Percentiles rank a stretch among this genome's conserved stretches.
phyloP scores from a whole-genome alignment of 2,888 invertebrate genomes.

The Thera obeliscata region DNA sequence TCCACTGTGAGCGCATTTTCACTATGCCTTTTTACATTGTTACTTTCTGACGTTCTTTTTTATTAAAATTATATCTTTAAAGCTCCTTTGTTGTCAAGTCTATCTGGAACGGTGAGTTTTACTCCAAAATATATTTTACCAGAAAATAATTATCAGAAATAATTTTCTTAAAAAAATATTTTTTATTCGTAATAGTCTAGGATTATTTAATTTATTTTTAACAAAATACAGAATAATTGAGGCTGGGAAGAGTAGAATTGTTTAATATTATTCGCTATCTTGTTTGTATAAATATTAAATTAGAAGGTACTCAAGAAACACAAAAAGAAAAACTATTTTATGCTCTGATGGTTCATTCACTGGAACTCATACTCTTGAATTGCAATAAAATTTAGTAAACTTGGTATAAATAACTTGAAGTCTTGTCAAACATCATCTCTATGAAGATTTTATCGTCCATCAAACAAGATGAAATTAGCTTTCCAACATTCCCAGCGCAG shows the following conservation, averaged over 20 bases:
- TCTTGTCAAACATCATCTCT: constrained; percentile 11
- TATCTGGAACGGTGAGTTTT: constrained; percentile 29
- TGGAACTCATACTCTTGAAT: too few relatives aligned
- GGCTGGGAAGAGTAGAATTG: too few relatives aligned
- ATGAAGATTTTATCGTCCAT: constrained; percentile 28
- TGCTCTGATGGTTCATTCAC: too few relatives aligned
- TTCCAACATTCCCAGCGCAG: constrained; percentile 32
- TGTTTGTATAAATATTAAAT: too few relatives aligned
- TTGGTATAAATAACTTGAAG: background rate
- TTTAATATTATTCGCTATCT: too few relatives aligned
- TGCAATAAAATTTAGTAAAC: too few relatives aligned
- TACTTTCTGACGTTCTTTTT: constrained; percentile 54
- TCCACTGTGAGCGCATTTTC: constrained; percentile 64
- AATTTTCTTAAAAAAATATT: background rate
- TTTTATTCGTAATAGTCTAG: background rate
- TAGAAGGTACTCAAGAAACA: too few relatives aligned
- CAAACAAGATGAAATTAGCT: constrained; percentile 39
- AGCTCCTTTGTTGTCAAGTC: constrained; percentile 53
- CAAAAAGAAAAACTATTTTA: too few relatives aligned
- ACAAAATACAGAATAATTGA: background rate
- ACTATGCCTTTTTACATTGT: constrained; percentile 58
- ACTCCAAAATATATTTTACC: constrained; percentile 1
- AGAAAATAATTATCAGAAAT: constrained; percentile 1
- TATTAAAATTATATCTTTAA: constrained; percentile 50
- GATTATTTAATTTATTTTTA: background rate